A percentile compares a stretch with the other conserved stretches of the same genome.
Conservation (phyloP, 2,888 invertebrate species). For the Cosmopolites sordidus region DNA sequence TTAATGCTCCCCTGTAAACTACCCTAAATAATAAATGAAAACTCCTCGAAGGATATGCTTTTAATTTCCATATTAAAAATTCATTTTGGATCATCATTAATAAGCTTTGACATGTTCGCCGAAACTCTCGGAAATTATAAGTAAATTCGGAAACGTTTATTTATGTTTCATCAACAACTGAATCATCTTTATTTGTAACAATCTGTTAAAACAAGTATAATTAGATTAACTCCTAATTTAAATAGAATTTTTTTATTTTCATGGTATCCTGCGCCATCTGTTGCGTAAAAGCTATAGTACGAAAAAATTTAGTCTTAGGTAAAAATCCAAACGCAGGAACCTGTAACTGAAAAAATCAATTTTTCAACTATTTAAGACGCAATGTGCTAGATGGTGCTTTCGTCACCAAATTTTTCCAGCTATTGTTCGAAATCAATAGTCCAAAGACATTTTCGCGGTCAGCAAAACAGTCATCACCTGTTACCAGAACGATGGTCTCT, state of each 20-base stretch:
- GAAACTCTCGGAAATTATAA: neutral
- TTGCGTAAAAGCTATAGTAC: no score
- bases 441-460: constrained; percentile 7
- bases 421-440: constrained; percentile 7
- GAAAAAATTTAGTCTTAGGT: no score
- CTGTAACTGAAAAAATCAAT: no score
- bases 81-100: neutral
- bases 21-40: neutral
- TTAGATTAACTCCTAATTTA: no score
- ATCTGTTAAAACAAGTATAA: no score
- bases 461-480: constrained; percentile 12
- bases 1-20: neutral
- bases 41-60: neutral
- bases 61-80: constrained; percentile 1
- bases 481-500: constrained; percentile 9
- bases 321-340: no score
- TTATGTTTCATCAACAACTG: neutral
- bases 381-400: neutral
- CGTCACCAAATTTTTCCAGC: constrained; percentile 3
- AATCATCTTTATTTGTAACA: no score
- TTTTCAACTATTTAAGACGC: no score
- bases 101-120: neutral
- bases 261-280: no score
- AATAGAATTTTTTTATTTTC: no score
- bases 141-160: neutral